Evolutionary conservation across 2,113 vertebrate species (phyloP).

Genomic region (Catharus bicknelli): DNA sequence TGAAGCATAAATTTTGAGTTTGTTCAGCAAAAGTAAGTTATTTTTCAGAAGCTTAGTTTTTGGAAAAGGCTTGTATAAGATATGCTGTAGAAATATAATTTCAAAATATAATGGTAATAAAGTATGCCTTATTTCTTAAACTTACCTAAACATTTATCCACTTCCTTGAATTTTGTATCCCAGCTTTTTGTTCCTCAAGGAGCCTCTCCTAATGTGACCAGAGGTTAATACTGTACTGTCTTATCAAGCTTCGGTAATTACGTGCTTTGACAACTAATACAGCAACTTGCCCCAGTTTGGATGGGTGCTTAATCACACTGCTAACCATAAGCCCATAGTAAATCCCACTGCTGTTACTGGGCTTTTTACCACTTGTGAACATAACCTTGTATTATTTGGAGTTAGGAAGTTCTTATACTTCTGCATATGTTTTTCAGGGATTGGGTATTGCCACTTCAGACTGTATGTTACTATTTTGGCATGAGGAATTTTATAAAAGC

Average conservation of each 20-base stretch:
- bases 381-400: not conserved
- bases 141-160: not conserved
- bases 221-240: not conserved
- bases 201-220: not conserved
- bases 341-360: not conserved
- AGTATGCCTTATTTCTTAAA: not conserved
- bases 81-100: not conserved
- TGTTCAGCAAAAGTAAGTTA: not conserved
- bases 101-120: not conserved
- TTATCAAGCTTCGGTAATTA: not conserved
- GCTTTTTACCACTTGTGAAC: not conserved
- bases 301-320: not conserved
- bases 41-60: not conserved
- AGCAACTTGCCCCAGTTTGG: not conserved
- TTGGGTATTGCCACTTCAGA: not conserved
- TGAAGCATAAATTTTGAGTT: not conserved
- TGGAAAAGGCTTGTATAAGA: not conserved
- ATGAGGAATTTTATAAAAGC: not conserved
- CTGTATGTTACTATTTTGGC: not conserved
- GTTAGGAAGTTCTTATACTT: not conserved
- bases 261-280: not conserved
- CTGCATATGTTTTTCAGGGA: not conserved
- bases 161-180: not conserved
- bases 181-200: not conserved
- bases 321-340: fast-evolving